These are phyloP conservation scores for Scelioninae gen. 1 DNA, from an alignment of 2,888 invertebrate species.

Conservation along the genomic window DNA sequence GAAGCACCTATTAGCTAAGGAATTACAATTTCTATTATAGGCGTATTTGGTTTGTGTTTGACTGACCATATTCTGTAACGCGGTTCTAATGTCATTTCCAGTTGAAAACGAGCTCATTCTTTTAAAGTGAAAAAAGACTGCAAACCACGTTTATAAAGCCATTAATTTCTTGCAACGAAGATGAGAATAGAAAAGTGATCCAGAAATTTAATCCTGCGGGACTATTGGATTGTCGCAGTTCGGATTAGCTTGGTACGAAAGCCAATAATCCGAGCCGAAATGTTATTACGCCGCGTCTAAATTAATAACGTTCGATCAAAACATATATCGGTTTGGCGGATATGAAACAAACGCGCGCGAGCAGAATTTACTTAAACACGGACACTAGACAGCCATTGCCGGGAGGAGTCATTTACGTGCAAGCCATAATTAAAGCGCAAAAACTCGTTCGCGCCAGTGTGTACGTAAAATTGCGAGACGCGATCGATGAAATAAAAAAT, in stretches of 20 bases:
- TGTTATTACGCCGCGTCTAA: neutral
- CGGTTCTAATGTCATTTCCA: slow-evolving; percentile 43
- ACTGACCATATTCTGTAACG: slow-evolving; percentile 17
- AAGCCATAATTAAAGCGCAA: slow-evolving; percentile 32
- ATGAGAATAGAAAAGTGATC: slow-evolving; percentile 41
- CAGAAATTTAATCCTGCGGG: slow-evolving; percentile 18
- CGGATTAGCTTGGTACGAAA: neutral
- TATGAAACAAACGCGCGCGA: neutral
- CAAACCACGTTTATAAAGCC: slow-evolving; percentile 39
- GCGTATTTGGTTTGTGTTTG: neutral
- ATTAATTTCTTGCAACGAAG: slow-evolving; percentile 35
- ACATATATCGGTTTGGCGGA: neutral
- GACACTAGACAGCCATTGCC: slow-evolving; percentile 11
- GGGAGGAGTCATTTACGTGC: slow-evolving; percentile 32
- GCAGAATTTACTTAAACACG: slow-evolving; percentile 21
- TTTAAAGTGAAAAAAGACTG: slow-evolving; percentile 19
- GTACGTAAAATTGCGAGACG: slow-evolving; percentile 16
- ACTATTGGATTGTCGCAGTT: slow-evolving; percentile 21
- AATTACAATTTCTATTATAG: slow-evolving; percentile 27
- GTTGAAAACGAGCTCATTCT: slow-evolving; percentile 34
- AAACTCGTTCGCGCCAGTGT: slow-evolving; percentile 15
- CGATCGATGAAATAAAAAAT: slow-evolving; percentile 37
- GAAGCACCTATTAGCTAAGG: slow-evolving; percentile 9
- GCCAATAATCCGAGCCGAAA: slow-evolving; percentile 10
- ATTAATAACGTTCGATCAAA: neutral